These are phyloP conservation scores for Pseudochaenichthys georgianus DNA, from an alignment of 2,797 vertebrate species.

Conservation along the genomic window DNA sequence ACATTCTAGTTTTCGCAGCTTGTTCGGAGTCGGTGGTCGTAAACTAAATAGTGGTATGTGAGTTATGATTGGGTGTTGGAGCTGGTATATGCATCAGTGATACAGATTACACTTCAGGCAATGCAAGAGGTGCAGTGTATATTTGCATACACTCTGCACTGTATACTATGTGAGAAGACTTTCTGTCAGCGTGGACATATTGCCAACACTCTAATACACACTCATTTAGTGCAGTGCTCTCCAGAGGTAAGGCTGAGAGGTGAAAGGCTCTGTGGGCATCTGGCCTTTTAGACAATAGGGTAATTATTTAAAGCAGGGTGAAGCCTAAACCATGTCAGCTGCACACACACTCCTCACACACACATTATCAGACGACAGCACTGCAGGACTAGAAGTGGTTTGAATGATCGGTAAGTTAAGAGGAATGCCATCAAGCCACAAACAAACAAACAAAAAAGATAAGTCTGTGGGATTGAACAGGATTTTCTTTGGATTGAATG, in stretches of 20 bases:
- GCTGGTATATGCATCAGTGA: background rate
- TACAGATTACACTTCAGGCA: background rate
- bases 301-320: slow-evolving; percentile 66
- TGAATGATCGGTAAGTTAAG: slow-evolving; percentile 8
- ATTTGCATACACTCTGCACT: background rate
- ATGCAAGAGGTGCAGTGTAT: background rate
- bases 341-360: slow-evolving; percentile 23
- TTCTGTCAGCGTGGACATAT: too few relatives aligned
- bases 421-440: slow-evolving; percentile 10
- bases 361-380: slow-evolving; percentile 28
- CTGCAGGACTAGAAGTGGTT: slow-evolving; percentile 16
- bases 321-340: slow-evolving; percentile 40
- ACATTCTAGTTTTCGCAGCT: too few relatives aligned
- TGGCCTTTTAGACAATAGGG: slow-evolving; percentile 77
- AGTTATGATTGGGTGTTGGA: background rate
- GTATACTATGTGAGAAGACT: background rate
- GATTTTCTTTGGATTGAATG: background rate
- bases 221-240: slow-evolving; percentile 56
- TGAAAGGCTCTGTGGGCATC: slow-evolving; percentile 60
- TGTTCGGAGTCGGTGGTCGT: too few relatives aligned
- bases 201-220: slow-evolving; percentile 29
- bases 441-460: slow-evolving; percentile 8
- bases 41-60: too few relatives aligned
- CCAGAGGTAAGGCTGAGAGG: slow-evolving; percentile 45
- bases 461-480: background rate